Evolutionary conservation across 2,888 invertebrate species (phyloP), one percentile per base, ranked within the genome.

Genomic region (Aphodius granarius): DNA sequence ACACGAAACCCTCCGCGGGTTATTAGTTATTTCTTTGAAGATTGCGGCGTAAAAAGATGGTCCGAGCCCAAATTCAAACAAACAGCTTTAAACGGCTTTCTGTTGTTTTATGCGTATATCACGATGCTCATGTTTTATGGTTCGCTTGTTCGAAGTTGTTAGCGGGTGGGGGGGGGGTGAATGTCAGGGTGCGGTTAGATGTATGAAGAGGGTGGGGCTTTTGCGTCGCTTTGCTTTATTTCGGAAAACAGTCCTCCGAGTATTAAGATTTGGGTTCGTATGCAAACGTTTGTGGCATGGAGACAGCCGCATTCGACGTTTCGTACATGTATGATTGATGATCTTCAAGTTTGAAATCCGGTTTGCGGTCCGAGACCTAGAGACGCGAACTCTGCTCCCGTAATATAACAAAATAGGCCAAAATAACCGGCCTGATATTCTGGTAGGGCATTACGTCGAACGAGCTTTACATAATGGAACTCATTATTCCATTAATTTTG

Each of bases 201-300:
- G 13, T 43, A 43, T 43, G 43, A 43, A 13, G 43, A 13, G 43
- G 43, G 43, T 43, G 6, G 43, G 9, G 43, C 43, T 6, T 43
- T 13, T n/a, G 19, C 68, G 20, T 68, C 68, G 21, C 20, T 20
- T n/a, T 68, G 22, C 21, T 68, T 68, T 68, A 68, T 68, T 68
- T 68, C 21, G n/a, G 18, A 68, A 22, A 68, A 68, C 72, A 21
- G 18, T 21, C 62, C 63, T 72, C 63, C 13, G 21, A 63, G 72
- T 18, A 72, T 72, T 72, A 72, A 72, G 72, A 72, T 63, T 72
- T 72, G 63, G 63, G 63, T 63, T 63, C 72, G 72, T 64, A 64
- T 20, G 72, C 72, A 21, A 64, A 20, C 64, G 43, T 43, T 43
- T 43, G 43, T 43, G 43, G 43, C 43, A 9, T 13, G 43, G 43